Base-by-base conservation (phyloP, 2,888 invertebrate species). In the Hemicrepidius hirtus region DNA sequence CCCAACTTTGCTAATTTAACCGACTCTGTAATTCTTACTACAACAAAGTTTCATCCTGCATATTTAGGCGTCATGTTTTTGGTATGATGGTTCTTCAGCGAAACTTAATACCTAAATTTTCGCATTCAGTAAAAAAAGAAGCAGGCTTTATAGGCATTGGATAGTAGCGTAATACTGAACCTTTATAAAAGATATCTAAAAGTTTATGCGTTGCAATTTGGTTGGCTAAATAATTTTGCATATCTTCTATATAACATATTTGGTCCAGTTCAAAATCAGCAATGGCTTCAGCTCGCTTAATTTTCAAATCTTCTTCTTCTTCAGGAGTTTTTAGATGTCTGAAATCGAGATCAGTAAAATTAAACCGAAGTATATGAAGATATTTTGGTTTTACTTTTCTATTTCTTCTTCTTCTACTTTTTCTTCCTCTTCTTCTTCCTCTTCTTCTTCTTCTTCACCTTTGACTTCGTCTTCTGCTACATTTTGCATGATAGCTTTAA, bases 161-260 rank as follows among this genome's bases (percentile, higher is more conserved):
- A n/a, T n/a, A n/a, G n/a, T n/a, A n/a, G n/a, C n/a, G n/a, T n/a
- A 41, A 40, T 41, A 50, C 12, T 12, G 55, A 73, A 73, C 75
- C 35, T 28, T 57, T 55, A 37, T 67, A 73, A 69, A 66, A 73
- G 2, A 41, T 20, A 12, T 50, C 57, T 18, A 73, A 55, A 12
- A 44, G 20, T 20, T 68, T 63, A 64, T 59, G 9, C 10, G 9
- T 68, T 46, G 49, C 73, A 20, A 46, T 65, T 68, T 70, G 75
- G n/a, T 67, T 60, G 16, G 32, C 41, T 6, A 71, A 28, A 55
- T 71, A 70, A 7, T 63, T 62, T 6, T 70, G 46, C 75, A 76
- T 71, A 20, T 62, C 68, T 1, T 32, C 35, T 32, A 55, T 16
- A 35, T 59, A 75, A 6, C 16, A n/a, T 3, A 37, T 24, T 16